Evolutionary conservation across 2,888 invertebrate genomes (phyloP), one percentile per base, ranked within the genome.

Genomic region (Amiota mariae): DNA sequence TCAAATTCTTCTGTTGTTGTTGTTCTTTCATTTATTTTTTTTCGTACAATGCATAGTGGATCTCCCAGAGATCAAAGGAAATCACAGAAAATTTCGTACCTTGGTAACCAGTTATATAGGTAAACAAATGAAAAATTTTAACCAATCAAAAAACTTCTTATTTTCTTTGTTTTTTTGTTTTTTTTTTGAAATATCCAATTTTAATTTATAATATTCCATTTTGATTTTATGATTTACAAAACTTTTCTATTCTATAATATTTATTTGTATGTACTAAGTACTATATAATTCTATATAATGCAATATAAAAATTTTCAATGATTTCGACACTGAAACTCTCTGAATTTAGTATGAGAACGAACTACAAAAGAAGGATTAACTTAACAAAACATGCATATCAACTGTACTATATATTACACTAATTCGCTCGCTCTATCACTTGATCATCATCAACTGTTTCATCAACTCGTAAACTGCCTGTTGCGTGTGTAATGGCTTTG

Each of bases 21-120:
- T n/a, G n/a, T n/a, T 83, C 75, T 78, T 36, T 36, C 36, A 36
- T 36, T 75, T 81, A 88, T 90, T 90, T 90, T 78, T 47, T 90
- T 89, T 87, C 75, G 77, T 78, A 80, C 79, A 36, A 36, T 36
- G 84, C 87, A 88, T 88, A 98, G 98, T 98, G 96, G 98, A 98
- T 94, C 95, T 97, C 92, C 97, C 97, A 92, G 97, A 97, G 94
- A 96, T 97, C 92, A 97, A 97, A 93, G 98, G 97, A 91, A 97
- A 97, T 92, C 97, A 98, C 93, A 96, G 97, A 94, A 98, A 98
- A 94, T 99, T 99, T 96, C 95, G 98, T 93, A 98, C 97, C 92
- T 94, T 98, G 93, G 98, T 98, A 93, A 97, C 97, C 93, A 97
- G 97, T 93, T 98, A 97, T 91, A 97, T 98, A 97, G 98, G 98